A percentile compares a stretch with the other conserved stretches of the same genome.
Conservation (phyloP, 2,888 invertebrate species). For the Archaeoteleia sp. region DNA sequence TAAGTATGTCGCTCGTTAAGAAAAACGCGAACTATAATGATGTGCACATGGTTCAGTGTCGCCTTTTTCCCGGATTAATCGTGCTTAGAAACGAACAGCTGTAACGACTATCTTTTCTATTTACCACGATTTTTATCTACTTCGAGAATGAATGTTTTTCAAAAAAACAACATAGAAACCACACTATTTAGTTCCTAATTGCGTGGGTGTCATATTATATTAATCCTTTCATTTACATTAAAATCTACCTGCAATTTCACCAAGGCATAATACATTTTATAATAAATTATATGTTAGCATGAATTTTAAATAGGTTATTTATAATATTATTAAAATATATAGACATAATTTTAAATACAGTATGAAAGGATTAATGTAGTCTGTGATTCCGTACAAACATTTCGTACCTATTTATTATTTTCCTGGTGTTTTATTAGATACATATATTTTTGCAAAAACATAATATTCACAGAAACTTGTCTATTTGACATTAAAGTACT, state of each 20-base stretch:
- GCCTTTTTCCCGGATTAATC: constrained; percentile 35
- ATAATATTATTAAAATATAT: too few relatives aligned
- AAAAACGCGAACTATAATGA: constrained; percentile 7
- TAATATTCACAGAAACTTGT: constrained; percentile 17
- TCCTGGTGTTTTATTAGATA: constrained; percentile 25
- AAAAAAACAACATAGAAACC: constrained; percentile 28
- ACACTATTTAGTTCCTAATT: constrained; percentile 43
- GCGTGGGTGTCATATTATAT: neutral
- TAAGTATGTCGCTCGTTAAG: constrained; percentile 7
- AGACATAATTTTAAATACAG: too few relatives aligned
- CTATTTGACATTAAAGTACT: constrained; percentile 28
- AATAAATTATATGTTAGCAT: too few relatives aligned
- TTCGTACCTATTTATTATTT: constrained; percentile 15
- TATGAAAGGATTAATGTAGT: too few relatives aligned
- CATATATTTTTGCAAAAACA: constrained; percentile 39
- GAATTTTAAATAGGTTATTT: too few relatives aligned
- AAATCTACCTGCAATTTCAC: too few relatives aligned
- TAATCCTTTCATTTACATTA: too few relatives aligned
- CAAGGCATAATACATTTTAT: too few relatives aligned
- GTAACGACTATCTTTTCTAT: constrained; percentile 50
- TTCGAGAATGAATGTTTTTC: constrained; percentile 41
- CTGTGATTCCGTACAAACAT: too few relatives aligned
- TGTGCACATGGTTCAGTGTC: constrained; percentile 20
- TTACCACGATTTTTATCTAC: constrained; percentile 49
- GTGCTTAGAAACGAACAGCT: constrained; percentile 38